Conservation (phyloP, 2,888 invertebrate genomes). For the Amphimallon solstitiale region DNA sequence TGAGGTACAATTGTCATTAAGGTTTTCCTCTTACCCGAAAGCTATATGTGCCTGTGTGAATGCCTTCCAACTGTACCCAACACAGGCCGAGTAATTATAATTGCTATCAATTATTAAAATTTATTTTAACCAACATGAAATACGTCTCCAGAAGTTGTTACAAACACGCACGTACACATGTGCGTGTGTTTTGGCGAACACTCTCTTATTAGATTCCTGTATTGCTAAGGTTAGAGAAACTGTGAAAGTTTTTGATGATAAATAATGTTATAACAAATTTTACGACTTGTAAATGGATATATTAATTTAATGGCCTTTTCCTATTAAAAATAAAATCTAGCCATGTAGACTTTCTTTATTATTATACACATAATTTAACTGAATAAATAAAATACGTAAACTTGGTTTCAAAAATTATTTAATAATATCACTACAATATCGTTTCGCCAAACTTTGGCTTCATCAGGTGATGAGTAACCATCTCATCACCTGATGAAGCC, state of each 20-base stretch:
- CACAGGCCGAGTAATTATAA: background rate
- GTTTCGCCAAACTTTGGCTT: too few relatives aligned
- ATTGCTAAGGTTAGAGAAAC: background rate
- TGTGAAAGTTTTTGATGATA: background rate
- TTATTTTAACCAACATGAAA: background rate
- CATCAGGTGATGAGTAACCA: too few relatives aligned
- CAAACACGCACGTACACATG: background rate
- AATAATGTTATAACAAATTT: background rate
- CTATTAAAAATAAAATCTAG: too few relatives aligned
- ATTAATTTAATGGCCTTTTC: too few relatives aligned
- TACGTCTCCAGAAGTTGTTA: too few relatives aligned
- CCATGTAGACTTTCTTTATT: too few relatives aligned
- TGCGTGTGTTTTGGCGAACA: background rate
- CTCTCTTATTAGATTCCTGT: conserved; percentile 4
- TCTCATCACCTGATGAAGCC: too few relatives aligned
- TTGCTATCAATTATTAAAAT: background rate
- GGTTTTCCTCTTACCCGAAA: conserved; percentile 1
- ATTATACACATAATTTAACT: too few relatives aligned
- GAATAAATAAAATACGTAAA: too few relatives aligned
- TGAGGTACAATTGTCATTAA: conserved; percentile 6
- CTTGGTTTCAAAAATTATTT: too few relatives aligned
- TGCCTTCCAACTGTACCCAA: background rate
- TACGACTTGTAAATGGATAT: background rate
- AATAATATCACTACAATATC: too few relatives aligned
- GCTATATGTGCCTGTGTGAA: background rate